Conservation (phyloP, 2,113 vertebrate species). For the Chelonoidis abingdonii region DNA sequence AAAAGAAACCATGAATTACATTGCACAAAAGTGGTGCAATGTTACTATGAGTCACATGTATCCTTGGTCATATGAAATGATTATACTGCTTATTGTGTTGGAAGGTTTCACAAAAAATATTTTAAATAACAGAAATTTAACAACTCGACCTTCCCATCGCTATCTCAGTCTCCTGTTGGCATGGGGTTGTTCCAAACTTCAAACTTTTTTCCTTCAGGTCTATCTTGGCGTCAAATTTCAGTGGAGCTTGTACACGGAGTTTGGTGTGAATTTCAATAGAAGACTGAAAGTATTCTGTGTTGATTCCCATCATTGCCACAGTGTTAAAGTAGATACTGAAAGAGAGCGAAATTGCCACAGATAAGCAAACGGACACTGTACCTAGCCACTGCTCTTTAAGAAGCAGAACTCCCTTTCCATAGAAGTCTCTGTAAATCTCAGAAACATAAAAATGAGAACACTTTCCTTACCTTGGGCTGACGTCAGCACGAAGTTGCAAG, state of each 20-base stretch:
- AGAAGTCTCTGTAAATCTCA: fast-evolving
- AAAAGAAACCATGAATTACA: not conserved
- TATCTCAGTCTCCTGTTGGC: conserved; percentile 75
- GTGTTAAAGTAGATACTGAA: conserved; percentile 77
- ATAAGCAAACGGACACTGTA: not conserved
- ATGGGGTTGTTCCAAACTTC: conserved; percentile 81
- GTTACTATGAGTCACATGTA: not conserved
- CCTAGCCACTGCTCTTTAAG: not conserved
- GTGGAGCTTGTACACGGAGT: conserved; percentile 60
- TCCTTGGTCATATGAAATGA: not conserved
- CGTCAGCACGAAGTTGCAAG: conserved; percentile 47
- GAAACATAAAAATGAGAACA: not conserved
- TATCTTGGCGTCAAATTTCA: conserved; percentile 78
- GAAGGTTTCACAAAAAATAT: not conserved
- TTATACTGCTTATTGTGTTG: not conserved
- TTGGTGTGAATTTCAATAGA: conserved; percentile 77
- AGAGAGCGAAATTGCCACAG: not conserved
- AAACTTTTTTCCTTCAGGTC: conserved; percentile 78
- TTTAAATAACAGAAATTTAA: not conserved
- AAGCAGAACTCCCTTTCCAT: not conserved
- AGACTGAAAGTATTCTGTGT: conserved; percentile 83
- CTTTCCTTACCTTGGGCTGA: conserved; percentile 57
- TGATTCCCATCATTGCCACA: conserved; percentile 84
- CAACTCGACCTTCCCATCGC: conserved; percentile 66
- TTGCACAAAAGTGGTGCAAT: not conserved